Percentiles rank a stretch among this genome's conserved stretches.
These are phyloP conservation scores for Craterocephalus amniculus DNA, from an alignment of 2,797 vertebrate genomes.

Conservation along the genomic window DNA sequence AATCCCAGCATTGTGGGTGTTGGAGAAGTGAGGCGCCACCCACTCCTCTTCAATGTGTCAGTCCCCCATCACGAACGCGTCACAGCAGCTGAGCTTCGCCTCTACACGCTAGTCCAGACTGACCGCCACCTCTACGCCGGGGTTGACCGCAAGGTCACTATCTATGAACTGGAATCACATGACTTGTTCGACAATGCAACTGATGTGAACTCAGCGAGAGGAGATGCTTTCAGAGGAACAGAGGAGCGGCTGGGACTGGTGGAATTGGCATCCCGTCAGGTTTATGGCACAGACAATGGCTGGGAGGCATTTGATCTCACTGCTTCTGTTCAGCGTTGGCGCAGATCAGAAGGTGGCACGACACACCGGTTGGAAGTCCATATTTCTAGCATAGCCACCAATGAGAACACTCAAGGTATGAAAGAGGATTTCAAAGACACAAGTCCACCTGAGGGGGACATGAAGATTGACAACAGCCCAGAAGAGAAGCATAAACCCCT, in stretches of 20 bases:
- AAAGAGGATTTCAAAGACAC: conserved; percentile 47
- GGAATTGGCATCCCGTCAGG: conserved; percentile 88
- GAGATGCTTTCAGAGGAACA: conserved; percentile 37
- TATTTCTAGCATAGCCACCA: conserved; percentile 83
- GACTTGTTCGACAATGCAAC: conserved; percentile 54
- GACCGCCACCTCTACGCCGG: conserved; percentile 89
- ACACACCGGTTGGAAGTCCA: conserved; percentile 92
- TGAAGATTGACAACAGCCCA: conserved; percentile 89
- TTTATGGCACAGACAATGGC: conserved; percentile 88
- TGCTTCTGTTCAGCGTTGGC: conserved; percentile 87
- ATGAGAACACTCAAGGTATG: conserved; percentile 32
- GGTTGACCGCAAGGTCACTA: conserved; percentile 91
- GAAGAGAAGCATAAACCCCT: conserved; percentile 93
- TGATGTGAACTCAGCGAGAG: conserved; percentile 22
- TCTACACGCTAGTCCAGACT: conserved; percentile 92
- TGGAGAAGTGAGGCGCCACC: conserved; percentile 87
- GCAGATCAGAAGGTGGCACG: conserved; percentile 81
- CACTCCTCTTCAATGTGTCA: conserved; percentile 94
- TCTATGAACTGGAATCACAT: conserved; percentile 84
- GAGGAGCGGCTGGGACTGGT: conserved; percentile 66
- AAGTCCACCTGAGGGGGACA: conserved; percentile 73
- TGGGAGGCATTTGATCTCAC: conserved; percentile 97
- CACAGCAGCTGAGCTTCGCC: conserved; percentile 90
- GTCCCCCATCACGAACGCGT: conserved; percentile 93
- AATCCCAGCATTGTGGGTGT: conserved; percentile 81